These are phyloP conservation scores for Misgurnus mizolepis DNA, from an alignment of 2,113 vertebrate genomes.

Conservation along the genomic window DNA sequence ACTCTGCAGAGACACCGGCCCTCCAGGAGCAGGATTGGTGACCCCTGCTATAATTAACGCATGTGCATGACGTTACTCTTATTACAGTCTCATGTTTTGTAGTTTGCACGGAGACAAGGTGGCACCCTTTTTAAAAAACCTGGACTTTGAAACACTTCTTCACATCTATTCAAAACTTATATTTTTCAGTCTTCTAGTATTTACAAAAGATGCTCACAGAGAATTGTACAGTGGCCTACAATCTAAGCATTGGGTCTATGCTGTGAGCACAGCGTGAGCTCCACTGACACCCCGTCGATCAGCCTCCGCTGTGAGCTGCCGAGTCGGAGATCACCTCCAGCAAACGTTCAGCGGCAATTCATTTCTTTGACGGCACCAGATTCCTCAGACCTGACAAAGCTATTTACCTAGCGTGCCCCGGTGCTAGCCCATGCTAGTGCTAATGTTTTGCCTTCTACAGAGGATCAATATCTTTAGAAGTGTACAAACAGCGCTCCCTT, in stretches of 20 bases:
- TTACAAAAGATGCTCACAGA: slow-evolving; percentile 36
- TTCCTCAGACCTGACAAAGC: slow-evolving; percentile 72
- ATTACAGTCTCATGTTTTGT: no score
- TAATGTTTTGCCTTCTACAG: slow-evolving; percentile 77
- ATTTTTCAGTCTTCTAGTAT: background rate
- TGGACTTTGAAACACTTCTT: no score
- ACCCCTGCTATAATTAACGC: no score
- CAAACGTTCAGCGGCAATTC: slow-evolving; percentile 69
- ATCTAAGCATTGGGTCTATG: background rate
- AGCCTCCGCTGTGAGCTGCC: slow-evolving; percentile 55
- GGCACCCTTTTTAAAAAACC: no score
- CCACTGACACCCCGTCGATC: slow-evolving; percentile 57
- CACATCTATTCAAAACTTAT: no score
- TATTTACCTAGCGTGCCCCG: slow-evolving; percentile 68
- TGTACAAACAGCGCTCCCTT: slow-evolving; percentile 71
- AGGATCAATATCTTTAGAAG: slow-evolving; percentile 80
- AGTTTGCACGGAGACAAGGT: no score
- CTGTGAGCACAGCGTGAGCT: slow-evolving; percentile 18
- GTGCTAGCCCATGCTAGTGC: slow-evolving; percentile 63
- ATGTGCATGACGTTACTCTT: no score
- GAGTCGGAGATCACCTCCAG: slow-evolving; percentile 67
- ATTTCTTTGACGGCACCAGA: slow-evolving; percentile 66
- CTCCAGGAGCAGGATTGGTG: no score
- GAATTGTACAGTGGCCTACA: background rate
- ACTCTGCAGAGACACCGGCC: no score